A percentile compares a stretch with the other conserved stretches of the same genome.
phyloP scores from a whole-genome alignment of 2,113 vertebrate species.

The Leptocoma aspasia region DNA sequence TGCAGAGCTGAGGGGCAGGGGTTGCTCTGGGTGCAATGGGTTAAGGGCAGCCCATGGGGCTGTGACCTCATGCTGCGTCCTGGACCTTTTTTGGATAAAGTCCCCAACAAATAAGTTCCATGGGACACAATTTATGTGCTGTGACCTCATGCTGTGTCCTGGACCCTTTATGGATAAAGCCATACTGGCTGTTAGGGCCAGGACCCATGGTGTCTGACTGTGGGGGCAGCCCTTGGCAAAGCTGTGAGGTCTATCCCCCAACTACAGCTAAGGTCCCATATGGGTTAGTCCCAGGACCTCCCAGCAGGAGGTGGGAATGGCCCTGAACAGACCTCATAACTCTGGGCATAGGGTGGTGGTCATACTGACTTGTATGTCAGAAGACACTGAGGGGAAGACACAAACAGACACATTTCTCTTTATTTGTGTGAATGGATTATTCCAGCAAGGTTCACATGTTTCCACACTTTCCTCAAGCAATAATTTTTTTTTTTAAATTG shows the following conservation, averaged over 20 bases:
- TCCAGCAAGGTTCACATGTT: neutral
- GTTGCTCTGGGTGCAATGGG: fast-evolving
- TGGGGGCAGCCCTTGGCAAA: neutral
- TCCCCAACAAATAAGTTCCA: fast-evolving
- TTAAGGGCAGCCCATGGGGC: fast-evolving
- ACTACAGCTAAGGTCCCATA: fast-evolving
- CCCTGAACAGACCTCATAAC: fast-evolving
- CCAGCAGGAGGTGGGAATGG: neutral
- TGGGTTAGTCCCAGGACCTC: neutral
- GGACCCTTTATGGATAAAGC: too few species aligned
- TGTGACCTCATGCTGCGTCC: fast-evolving
- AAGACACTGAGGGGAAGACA: neutral
- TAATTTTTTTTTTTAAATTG: neutral
- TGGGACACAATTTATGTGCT: too few species aligned
- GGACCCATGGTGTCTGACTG: neutral
- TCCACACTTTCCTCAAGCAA: neutral
- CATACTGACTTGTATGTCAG: neutral
- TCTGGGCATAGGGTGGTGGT: fast-evolving
- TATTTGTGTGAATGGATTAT: neutral
- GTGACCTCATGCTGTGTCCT: too few species aligned
- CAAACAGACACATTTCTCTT: neutral
- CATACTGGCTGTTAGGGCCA: too few species aligned
- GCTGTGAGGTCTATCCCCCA: fast-evolving
- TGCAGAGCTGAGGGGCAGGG: neutral
- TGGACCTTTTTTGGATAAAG: neutral